phyloP scores from a whole-genome alignment of 2,888 invertebrate species.

The Yponomeuta plumbellus region DNA sequence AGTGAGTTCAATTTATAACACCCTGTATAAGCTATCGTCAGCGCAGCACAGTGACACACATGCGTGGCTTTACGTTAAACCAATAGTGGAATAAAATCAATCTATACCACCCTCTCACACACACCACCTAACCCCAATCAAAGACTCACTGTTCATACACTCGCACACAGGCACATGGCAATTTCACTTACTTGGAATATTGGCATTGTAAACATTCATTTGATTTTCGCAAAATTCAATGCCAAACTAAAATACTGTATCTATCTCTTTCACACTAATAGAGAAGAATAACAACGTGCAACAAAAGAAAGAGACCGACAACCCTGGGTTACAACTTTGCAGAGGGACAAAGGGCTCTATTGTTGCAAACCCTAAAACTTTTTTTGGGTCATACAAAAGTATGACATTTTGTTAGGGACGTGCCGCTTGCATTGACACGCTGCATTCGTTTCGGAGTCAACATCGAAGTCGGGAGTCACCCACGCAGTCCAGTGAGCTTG shows the following conservation, averaged over 20 bases:
- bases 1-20: constrained; percentile 22
- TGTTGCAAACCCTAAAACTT: constrained; percentile 72
- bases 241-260: constrained; percentile 39
- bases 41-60: constrained; percentile 73
- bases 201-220: constrained; percentile 72
- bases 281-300: constrained; percentile 23
- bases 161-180: constrained; percentile 36
- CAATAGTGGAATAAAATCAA: constrained; percentile 75
- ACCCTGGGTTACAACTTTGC: constrained; percentile 61
- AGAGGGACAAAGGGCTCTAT: constrained; percentile 71
- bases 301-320: constrained; percentile 43
- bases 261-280: constrained; percentile 43
- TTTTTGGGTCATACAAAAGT: constrained; percentile 76
- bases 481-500: constrained; percentile 53
- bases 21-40: constrained; percentile 51
- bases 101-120: constrained; percentile 70
- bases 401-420: constrained; percentile 71
- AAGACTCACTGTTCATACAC: constrained; percentile 48
- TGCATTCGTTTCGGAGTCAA: constrained; percentile 70
- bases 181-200: constrained; percentile 60
- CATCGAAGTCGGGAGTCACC: constrained; percentile 59
- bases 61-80: constrained; percentile 74
- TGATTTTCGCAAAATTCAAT: constrained; percentile 65
- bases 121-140: constrained; percentile 53
- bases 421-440: constrained; percentile 61